Evolutionary conservation across 1,140 invertebrate species (phyloP).

Genomic region (Zeugodacus cucurbitae): DNA sequence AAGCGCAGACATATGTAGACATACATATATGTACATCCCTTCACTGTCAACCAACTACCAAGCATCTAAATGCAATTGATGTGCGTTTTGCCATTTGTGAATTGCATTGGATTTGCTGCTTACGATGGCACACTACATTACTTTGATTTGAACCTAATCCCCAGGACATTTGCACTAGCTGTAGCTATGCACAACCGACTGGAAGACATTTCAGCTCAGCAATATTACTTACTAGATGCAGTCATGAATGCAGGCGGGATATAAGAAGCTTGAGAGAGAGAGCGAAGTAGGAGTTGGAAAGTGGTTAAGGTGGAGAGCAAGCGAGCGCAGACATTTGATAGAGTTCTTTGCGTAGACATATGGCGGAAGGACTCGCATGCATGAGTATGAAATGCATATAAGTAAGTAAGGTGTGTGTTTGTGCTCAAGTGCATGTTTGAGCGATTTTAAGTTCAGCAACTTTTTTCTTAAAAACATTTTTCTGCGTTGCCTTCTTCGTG

Average conservation of each 20-base stretch:
- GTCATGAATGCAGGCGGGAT: neutral
- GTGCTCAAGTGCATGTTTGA: neutral
- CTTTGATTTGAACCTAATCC: conserved; percentile 63
- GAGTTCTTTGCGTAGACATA: neutral
- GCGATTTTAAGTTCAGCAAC: neutral
- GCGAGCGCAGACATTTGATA: neutral
- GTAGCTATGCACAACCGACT: conserved; percentile 15
- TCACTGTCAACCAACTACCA: neutral
- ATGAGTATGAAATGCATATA: neutral
- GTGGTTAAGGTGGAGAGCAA: neutral
- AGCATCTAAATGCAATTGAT: conserved; percentile 24
- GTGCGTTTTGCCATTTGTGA: conserved; percentile 30
- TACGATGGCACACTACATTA: conserved; percentile 61
- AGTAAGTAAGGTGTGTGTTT: no score
- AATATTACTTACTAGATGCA: neutral
- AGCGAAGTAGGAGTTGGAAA: neutral
- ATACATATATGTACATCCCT: neutral
- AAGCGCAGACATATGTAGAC: neutral
- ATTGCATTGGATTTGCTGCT: conserved; percentile 50
- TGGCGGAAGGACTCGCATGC: neutral
- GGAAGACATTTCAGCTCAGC: conserved; percentile 43
- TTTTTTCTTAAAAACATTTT: neutral
- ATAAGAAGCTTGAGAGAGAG: neutral
- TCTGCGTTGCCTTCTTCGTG: neutral
- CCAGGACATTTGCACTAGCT: conserved; percentile 50